Evolutionary conservation across 2,113 vertebrate genomes (phyloP).

Genomic region (Coracopsis vasa): DNA sequence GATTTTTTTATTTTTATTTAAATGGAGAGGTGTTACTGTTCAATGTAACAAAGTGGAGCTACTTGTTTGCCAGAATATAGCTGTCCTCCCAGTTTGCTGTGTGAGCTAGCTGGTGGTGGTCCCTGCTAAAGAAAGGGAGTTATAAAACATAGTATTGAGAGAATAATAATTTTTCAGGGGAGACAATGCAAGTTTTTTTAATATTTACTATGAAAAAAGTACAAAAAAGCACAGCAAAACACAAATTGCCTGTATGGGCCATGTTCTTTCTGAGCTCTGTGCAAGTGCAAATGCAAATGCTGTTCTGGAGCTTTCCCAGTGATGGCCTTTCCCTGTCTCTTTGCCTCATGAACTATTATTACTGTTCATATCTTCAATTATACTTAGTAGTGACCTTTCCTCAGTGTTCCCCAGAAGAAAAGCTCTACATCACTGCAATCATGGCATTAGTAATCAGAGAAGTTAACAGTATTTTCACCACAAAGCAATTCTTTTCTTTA

Average conservation of each 20-base stretch:
- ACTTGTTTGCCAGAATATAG: not conserved
- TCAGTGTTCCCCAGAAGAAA: not conserved
- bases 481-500: not conserved
- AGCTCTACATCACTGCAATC: not conserved
- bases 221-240: not conserved
- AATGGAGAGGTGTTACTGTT: not conserved
- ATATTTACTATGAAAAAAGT: not conserved
- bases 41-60: not conserved
- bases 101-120: not conserved
- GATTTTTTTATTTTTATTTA: not conserved
- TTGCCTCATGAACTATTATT: not conserved
- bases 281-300: not conserved
- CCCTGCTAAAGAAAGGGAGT: not conserved
- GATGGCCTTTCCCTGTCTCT: not conserved
- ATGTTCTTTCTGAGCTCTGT: not conserved
- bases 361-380: slow-evolving; percentile 17
- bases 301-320: not conserved
- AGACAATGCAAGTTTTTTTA: not conserved
- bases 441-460: not conserved
- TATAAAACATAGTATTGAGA: not conserved
- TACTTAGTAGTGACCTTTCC: slow-evolving; percentile 4
- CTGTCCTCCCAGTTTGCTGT: not conserved
- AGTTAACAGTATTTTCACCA: not conserved
- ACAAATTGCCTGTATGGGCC: not conserved
- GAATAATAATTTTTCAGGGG: not conserved